phyloP scores from a whole-genome alignment of 2,797 vertebrate genomes.

The Parauchenoglanis punctatus region DNA sequence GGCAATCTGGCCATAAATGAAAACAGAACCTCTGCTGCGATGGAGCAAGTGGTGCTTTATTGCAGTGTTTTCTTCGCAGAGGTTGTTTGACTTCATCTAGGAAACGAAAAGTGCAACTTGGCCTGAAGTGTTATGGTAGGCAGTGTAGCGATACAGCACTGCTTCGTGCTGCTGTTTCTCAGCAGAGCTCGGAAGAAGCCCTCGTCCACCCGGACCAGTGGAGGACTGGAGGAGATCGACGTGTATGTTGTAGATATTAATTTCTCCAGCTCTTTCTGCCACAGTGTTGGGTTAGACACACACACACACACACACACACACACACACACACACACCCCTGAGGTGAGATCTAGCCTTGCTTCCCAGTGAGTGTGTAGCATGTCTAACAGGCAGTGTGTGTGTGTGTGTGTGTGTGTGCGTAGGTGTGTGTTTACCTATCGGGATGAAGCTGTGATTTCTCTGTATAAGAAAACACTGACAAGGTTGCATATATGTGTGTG shows the following conservation, averaged over 20 bases:
- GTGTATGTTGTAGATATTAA: not conserved
- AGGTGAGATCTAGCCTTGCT: not conserved
- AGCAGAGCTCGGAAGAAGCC: not conserved
- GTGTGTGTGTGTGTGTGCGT: constrained; percentile 32
- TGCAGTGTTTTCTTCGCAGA: not conserved
- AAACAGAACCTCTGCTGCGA: not conserved
- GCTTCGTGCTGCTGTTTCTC: not conserved
- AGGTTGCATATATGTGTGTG: constrained; percentile 1
- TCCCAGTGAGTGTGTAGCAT: constrained; percentile 1
- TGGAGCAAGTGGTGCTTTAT: not conserved
- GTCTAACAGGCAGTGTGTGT: constrained; percentile 25
- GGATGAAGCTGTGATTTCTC: constrained; percentile 16
- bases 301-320: not conserved
- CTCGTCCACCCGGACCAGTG: not conserved
- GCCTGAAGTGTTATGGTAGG: constrained; percentile 2
- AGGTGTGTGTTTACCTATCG: constrained; percentile 32
- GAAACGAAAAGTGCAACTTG: constrained; percentile 19
- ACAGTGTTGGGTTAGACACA: not conserved
- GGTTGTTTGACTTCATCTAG: not conserved
- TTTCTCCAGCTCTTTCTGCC: not conserved
- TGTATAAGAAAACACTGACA: not conserved
- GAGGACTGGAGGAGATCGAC: not conserved
- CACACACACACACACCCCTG: not conserved
- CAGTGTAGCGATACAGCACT: not conserved
- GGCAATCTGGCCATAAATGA: not conserved